Evolutionary conservation across 2,797 vertebrate species (phyloP).

Genomic region (Tachyglossus aculeatus): DNA sequence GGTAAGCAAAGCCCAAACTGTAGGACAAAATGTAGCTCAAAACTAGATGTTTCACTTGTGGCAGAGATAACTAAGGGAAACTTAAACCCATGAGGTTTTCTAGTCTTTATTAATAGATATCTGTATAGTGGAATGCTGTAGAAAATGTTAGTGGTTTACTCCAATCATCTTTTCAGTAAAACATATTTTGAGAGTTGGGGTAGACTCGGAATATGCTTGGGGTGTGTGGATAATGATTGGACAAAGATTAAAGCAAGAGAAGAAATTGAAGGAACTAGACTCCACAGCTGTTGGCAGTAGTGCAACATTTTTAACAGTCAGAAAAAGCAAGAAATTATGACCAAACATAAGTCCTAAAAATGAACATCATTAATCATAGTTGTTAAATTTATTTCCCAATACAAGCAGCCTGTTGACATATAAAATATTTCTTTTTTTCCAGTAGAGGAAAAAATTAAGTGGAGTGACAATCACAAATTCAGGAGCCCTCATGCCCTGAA

Average conservation of each 20-base stretch:
- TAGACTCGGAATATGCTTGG: background rate
- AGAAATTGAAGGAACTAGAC: constrained; percentile 46
- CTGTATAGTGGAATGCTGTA: constrained; percentile 4
- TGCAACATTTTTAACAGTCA: constrained; percentile 47
- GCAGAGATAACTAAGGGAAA: too few relatives aligned
- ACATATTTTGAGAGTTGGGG: constrained; percentile 29
- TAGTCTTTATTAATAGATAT: constrained; percentile 28
- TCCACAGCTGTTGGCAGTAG: constrained; percentile 38
- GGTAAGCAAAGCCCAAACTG: background rate
- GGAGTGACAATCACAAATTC: background rate
- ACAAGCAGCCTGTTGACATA: constrained; percentile 22
- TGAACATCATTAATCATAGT: constrained; percentile 37
- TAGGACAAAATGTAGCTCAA: constrained; percentile 46
- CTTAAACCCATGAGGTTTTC: constrained; percentile 19
- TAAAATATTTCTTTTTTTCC: constrained; percentile 28
- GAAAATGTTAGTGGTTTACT: constrained; percentile 25
- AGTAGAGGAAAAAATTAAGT: constrained; percentile 3
- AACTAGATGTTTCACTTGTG: too few relatives aligned
- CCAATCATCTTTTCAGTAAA: constrained; percentile 16
- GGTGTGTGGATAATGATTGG: constrained; percentile 40
- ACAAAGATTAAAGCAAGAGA: constrained; percentile 46
- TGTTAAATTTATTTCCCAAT: constrained; percentile 43
- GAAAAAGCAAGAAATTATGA: constrained; percentile 33
- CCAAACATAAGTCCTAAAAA: constrained; percentile 9
- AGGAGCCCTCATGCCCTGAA: too few relatives aligned